These are phyloP conservation scores for Quiscalus mexicanus DNA, from an alignment of 2,113 vertebrate genomes.

Conservation along the genomic window DNA sequence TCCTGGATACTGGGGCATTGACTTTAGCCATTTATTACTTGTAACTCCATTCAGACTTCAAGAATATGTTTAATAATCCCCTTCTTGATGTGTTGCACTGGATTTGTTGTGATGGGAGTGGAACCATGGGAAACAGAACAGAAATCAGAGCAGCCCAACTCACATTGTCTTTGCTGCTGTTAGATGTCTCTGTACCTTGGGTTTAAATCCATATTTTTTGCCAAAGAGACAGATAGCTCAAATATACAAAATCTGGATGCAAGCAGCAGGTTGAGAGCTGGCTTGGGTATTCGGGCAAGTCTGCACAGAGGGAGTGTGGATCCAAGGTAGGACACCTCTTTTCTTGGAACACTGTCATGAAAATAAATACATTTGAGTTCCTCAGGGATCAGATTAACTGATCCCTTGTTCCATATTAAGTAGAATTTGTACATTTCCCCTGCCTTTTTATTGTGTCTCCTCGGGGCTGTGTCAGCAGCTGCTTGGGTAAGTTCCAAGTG, in stretches of 20 bases:
- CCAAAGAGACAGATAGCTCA: not conserved
- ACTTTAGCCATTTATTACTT: not conserved
- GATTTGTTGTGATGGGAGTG: not conserved
- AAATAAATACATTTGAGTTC: slow-evolving; percentile 3
- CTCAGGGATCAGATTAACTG: not conserved
- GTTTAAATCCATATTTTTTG: not conserved
- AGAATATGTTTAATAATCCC: not conserved
- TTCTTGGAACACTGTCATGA: not conserved
- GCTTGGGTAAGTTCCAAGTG: slow-evolving; percentile 21
- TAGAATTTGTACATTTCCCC: slow-evolving; percentile 4
- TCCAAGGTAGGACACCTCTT: not conserved
- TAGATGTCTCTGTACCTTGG: not conserved
- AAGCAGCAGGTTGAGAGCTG: not conserved
- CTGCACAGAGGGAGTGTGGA: not conserved
- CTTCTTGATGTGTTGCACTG: not conserved
- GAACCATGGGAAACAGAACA: not conserved
- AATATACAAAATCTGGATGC: not conserved
- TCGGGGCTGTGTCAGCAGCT: slow-evolving; percentile 18
- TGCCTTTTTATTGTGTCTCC: slow-evolving; percentile 36
- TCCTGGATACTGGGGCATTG: not conserved
- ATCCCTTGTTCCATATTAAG: slow-evolving; percentile 1
- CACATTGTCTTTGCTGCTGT: not conserved
- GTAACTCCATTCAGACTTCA: not conserved
- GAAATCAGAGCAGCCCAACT: not conserved
- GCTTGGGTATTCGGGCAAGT: not conserved